Percentiles rank a stretch among this genome's conserved stretches.
phyloP scores from a whole-genome alignment of 2,797 vertebrate species.

The Epinephelus awoara region DNA sequence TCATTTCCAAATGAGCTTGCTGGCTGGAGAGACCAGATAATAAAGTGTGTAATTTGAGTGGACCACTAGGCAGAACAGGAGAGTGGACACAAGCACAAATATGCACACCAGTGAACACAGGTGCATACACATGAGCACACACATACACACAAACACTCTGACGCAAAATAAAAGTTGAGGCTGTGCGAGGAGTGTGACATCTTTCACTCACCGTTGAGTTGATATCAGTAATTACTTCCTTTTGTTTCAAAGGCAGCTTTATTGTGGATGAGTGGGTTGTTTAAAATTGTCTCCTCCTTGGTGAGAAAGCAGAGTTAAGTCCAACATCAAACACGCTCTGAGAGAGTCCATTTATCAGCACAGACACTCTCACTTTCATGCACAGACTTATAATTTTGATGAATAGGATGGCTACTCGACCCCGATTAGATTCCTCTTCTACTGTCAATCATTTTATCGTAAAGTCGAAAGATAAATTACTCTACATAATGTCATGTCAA shows the following conservation, averaged over 20 bases:
- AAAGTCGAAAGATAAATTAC: conserved; percentile 60
- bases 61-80: conserved; percentile 55
- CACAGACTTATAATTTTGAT: conserved; percentile 64
- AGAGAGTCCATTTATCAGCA: conserved; percentile 67
- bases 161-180: conserved; percentile 31
- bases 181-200: conserved; percentile 33
- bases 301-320: conserved; percentile 49
- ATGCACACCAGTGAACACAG: conserved; percentile 43
- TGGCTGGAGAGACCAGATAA: conserved; percentile 75
- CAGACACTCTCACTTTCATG: conserved; percentile 60
- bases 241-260: conserved; percentile 68
- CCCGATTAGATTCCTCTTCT: conserved; percentile 57
- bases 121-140: conserved; percentile 37
- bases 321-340: conserved; percentile 68
- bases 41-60: conserved; percentile 75
- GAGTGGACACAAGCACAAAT: conserved; percentile 53
- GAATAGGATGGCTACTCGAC: conserved; percentile 53
- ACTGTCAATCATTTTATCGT: conserved; percentile 64
- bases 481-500: conserved; percentile 55
- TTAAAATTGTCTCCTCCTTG: conserved; percentile 50
- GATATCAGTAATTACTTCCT: conserved; percentile 70
- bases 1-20: conserved; percentile 78
- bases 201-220: conserved; percentile 51
- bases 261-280: conserved; percentile 19
- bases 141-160: background rate